Evolutionary conservation across 2,113 vertebrate genomes (phyloP).

Genomic region (Thinocorus orbignyianus): DNA sequence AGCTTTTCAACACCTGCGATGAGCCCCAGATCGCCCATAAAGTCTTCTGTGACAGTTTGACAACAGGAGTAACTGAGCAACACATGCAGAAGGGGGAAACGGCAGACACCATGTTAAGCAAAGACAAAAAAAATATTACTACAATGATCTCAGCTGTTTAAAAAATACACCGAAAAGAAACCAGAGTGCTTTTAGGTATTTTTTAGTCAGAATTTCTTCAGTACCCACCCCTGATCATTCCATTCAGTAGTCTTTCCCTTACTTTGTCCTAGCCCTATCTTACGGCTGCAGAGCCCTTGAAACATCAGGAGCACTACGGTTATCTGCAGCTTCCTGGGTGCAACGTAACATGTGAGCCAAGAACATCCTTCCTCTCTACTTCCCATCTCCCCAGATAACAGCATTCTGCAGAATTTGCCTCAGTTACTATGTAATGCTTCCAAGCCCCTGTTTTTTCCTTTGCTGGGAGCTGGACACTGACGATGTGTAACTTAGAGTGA

Average conservation of each 20-base stretch:
- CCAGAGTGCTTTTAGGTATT: background rate
- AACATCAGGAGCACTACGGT: background rate
- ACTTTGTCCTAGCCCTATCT: background rate
- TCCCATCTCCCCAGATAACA: background rate
- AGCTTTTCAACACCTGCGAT: background rate
- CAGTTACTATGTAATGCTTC: background rate
- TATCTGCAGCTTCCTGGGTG: slow-evolving; percentile 12
- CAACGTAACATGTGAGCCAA: background rate
- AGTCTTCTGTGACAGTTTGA: background rate
- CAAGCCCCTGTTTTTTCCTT: background rate
- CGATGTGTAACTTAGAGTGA: background rate
- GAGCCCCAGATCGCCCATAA: background rate
- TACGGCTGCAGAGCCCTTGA: background rate
- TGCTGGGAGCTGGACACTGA: background rate
- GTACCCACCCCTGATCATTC: background rate
- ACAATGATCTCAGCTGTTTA: background rate
- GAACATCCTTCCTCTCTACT: background rate
- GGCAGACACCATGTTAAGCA: background rate
- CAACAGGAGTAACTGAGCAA: background rate
- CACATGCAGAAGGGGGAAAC: background rate
- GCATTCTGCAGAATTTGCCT: background rate
- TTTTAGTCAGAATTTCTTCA: background rate
- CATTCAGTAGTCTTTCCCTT: background rate
- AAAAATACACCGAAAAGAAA: background rate
- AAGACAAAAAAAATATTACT: background rate